These are phyloP conservation scores for Lycophotia porphyrea DNA, from an alignment of 2,888 invertebrate species.

Conservation along the genomic window DNA sequence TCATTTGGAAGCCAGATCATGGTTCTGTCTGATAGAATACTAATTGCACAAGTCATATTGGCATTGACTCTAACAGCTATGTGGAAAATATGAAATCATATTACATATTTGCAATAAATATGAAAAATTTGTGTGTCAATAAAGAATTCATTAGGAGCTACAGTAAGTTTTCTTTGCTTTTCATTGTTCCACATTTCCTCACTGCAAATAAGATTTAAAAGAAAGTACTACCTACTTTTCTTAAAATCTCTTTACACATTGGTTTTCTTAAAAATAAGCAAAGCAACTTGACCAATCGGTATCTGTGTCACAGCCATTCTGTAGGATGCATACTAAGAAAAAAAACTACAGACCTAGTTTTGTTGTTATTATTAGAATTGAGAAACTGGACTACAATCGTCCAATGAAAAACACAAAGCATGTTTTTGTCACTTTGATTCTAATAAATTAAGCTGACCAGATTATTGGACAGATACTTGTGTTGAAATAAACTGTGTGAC, in stretches of 20 bases:
- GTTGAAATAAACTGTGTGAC: constrained; percentile 5
- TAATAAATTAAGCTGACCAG: constrained; percentile 38
- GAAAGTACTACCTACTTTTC: neutral
- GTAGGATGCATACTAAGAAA: constrained; percentile 69
- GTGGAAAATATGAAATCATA: constrained; percentile 9
- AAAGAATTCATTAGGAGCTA: neutral
- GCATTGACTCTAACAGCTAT: neutral
- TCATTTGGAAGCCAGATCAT: constrained; percentile 21
- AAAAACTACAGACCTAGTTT: constrained; percentile 78
- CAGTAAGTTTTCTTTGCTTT: neutral
- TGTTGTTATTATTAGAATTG: constrained; percentile 73
- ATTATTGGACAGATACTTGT: constrained; percentile 3
- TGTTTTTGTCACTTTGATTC: constrained; percentile 46
- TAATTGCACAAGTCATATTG: neutral
- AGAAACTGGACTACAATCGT: constrained; percentile 60
- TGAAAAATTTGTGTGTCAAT: constrained; percentile 1
- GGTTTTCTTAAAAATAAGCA: constrained; percentile 29
- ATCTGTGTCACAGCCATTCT: constrained; percentile 69
- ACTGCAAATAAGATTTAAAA: neutral
- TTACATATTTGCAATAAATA: neutral
- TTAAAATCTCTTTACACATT: neutral
- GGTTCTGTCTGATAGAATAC: neutral
- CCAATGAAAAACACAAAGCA: constrained; percentile 61
- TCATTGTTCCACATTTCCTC: neutral
- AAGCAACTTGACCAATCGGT: constrained; percentile 65